Conservation (phyloP, 2,113 vertebrate genomes). For the Syrrhaptes paradoxus region DNA sequence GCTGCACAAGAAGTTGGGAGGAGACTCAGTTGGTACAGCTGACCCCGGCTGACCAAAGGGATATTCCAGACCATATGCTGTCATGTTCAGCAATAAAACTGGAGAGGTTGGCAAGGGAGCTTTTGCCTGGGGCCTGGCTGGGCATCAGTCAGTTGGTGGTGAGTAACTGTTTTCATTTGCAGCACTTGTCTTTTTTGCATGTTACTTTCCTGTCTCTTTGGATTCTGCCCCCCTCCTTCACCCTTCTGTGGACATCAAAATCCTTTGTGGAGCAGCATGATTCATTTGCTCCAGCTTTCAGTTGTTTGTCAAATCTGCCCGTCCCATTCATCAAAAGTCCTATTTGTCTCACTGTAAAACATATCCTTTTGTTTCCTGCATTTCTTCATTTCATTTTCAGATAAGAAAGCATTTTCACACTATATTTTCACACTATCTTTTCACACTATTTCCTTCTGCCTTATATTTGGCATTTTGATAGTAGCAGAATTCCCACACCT, state of each 20-base stretch:
- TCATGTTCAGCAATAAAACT: neutral
- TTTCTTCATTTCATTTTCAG: neutral
- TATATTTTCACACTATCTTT: neutral
- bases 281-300: neutral
- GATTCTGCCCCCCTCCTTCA: too few relatives aligned
- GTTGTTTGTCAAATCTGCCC: neutral
- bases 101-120: neutral
- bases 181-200: neutral
- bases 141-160: rapidly evolving
- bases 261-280: neutral
- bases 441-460: neutral
- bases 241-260: neutral
- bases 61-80: neutral
- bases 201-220: neutral
- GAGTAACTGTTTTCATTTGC: neutral
- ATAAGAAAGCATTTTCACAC: neutral
- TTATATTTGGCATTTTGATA: neutral
- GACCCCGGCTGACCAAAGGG: neutral
- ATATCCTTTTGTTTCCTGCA: neutral
- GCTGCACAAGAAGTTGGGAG: neutral
- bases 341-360: neutral
- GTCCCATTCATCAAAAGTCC: neutral
- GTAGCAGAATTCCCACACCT: neutral
- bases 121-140: neutral
- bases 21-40: neutral